These are phyloP conservation scores for Mastomys coucha DNA, from an alignment of 2,113 vertebrate genomes.

Conservation along the genomic window DNA sequence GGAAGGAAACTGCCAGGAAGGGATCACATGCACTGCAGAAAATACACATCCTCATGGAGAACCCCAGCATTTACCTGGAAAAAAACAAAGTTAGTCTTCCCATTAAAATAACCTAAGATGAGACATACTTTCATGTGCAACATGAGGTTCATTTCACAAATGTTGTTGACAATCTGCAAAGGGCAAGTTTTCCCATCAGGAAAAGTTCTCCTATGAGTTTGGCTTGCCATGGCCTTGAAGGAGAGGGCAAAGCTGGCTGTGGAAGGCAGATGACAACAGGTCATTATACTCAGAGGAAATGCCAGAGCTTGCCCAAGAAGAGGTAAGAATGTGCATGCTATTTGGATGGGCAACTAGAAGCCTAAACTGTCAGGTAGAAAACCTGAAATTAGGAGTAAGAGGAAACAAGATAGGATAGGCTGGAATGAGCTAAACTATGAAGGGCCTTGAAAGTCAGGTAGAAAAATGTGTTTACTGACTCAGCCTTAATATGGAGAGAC, in stretches of 20 bases:
- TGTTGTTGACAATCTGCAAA: slow-evolving; percentile 11
- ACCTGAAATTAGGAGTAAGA: slow-evolving; percentile 47
- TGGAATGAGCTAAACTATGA: slow-evolving; percentile 54
- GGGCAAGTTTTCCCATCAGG: slow-evolving; percentile 35
- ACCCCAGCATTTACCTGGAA: neutral
- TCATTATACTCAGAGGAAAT: slow-evolving; percentile 74
- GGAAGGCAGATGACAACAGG: slow-evolving; percentile 18
- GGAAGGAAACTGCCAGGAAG: neutral
- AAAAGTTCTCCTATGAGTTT: neutral
- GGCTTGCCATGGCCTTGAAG: slow-evolving; percentile 56
- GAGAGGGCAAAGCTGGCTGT: neutral
- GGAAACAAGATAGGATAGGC: slow-evolving; percentile 77
- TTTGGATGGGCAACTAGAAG: slow-evolving; percentile 51
- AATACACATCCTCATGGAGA: neutral
- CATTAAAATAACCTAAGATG: slow-evolving; percentile 38
- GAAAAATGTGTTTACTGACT: neutral
- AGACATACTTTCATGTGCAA: neutral
- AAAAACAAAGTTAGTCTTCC: slow-evolving; percentile 25
- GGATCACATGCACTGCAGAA: neutral
- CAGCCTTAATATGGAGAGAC: neutral
- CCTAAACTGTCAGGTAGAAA: slow-evolving; percentile 46
- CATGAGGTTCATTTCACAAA: neutral
- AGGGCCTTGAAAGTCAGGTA: slow-evolving; percentile 66
- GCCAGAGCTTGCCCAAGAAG: slow-evolving; percentile 24
- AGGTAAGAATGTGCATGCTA: slow-evolving; percentile 40